A percentile compares a stretch with the other conserved stretches of the same genome.
phyloP scores from a whole-genome alignment of 1,140 invertebrate species.

The Drosophila prosaltans region DNA sequence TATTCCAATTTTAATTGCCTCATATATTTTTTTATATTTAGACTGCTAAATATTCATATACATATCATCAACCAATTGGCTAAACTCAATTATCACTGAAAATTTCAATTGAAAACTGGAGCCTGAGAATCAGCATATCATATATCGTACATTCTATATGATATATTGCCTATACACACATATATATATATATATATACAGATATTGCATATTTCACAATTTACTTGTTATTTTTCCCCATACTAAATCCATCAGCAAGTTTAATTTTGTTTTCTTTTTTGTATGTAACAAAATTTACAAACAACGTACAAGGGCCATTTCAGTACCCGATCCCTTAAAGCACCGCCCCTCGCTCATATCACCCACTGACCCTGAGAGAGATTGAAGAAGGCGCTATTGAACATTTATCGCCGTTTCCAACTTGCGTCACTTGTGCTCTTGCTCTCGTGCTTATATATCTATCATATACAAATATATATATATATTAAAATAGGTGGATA shows the following conservation, averaged over 20 bases:
- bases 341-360: background rate
- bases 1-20: constrained; percentile 15
- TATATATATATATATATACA: no score
- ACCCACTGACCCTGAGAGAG: constrained; percentile 15
- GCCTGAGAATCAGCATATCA: constrained; percentile 14
- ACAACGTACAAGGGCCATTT: constrained; percentile 14
- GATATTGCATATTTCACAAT: constrained; percentile 17
- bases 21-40: background rate
- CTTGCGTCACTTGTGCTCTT: constrained; percentile 23
- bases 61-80: constrained; percentile 15
- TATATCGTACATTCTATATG: constrained; percentile 7
- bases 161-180: background rate
- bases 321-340: background rate
- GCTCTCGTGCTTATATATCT: constrained; percentile 1
- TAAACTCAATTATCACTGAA: constrained; percentile 21
- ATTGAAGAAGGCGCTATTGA: constrained; percentile 7
- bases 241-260: constrained; percentile 19
- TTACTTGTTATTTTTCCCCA: constrained; percentile 14
- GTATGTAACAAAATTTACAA: constrained; percentile 13
- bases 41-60: background rate
- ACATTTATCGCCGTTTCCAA: constrained; percentile 11
- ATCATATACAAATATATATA: background rate
- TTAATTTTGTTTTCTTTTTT: constrained; percentile 9
- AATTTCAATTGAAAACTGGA: constrained; percentile 13
- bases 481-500: background rate